Percentiles rank a stretch among this genome's conserved stretches.
phyloP scores from a whole-genome alignment of 2,888 invertebrate species.

The Hylaea fasciaria region DNA sequence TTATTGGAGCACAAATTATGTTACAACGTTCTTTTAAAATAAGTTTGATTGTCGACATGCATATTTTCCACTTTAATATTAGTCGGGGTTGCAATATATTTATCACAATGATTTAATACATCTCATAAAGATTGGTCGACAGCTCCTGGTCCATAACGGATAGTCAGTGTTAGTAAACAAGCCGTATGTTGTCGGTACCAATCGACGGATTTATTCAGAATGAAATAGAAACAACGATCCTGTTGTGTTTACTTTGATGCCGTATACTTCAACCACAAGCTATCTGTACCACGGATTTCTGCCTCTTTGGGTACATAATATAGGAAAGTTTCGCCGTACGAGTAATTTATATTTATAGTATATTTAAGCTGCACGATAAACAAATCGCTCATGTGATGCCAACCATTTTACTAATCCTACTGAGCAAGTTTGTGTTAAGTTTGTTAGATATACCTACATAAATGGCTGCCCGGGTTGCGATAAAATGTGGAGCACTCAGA shows the following conservation, averaged over 20 bases:
- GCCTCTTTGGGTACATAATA: background rate
- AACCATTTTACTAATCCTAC: no score
- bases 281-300: background rate
- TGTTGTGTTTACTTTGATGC: conserved; percentile 13
- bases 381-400: no score
- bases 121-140: background rate
- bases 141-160: conserved; percentile 1
- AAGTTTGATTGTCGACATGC: no score
- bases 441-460: no score
- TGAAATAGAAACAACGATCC: conserved; percentile 14
- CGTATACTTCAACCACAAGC: conserved; percentile 1
- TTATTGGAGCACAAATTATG: no score
- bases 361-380: no score
- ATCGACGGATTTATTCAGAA: conserved; percentile 16
- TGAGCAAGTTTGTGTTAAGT: no score
- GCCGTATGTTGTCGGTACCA: conserved; percentile 10
- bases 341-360: background rate
- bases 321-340: no score
- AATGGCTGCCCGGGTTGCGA: no score
- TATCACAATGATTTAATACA: background rate
- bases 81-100: no score
- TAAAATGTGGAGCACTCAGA: no score
- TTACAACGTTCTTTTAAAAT: no score
- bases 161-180: conserved; percentile 20
- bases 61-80: background rate